Evolutionary conservation across 2,888 invertebrate genomes (phyloP).

Genomic region (Lasioglossum oenotherae): DNA sequence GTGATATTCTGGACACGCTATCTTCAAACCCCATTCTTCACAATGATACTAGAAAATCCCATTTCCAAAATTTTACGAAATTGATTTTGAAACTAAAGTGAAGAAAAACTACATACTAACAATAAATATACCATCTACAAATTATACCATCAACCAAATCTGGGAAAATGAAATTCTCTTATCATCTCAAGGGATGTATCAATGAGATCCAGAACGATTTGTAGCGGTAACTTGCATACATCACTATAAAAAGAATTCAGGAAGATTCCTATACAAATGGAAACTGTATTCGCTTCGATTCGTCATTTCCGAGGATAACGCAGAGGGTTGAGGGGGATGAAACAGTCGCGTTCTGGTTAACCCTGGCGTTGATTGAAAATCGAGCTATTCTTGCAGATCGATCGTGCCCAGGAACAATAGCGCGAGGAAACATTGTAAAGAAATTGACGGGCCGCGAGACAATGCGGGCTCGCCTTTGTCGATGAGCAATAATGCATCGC

Average conservation of each 20-base stretch:
- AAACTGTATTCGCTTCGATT: neutral
- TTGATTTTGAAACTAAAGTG: neutral
- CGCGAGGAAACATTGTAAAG: constrained; percentile 26
- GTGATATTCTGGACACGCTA: neutral
- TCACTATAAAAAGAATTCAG: neutral
- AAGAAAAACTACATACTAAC: neutral
- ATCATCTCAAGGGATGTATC: neutral
- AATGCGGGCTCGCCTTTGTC: constrained; percentile 18
- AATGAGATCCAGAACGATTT: neutral
- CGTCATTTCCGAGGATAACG: neutral
- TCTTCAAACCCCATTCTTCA: neutral
- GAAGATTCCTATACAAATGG: neutral
- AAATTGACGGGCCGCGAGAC: constrained; percentile 22
- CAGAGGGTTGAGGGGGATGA: neutral
- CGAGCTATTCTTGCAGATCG: constrained; percentile 27
- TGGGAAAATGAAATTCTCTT: neutral
- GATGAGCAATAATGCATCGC: constrained; percentile 23
- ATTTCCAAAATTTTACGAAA: no score
- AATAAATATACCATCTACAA: no score
- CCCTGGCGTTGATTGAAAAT: constrained; percentile 32
- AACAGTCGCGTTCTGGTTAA: neutral
- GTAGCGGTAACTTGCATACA: neutral
- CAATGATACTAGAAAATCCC: no score
- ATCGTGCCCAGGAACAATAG: constrained; percentile 16
- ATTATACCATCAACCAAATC: neutral